These are phyloP conservation scores for Oceanodroma tethys DNA, from an alignment of 2,113 vertebrate genomes.

Conservation along the genomic window DNA sequence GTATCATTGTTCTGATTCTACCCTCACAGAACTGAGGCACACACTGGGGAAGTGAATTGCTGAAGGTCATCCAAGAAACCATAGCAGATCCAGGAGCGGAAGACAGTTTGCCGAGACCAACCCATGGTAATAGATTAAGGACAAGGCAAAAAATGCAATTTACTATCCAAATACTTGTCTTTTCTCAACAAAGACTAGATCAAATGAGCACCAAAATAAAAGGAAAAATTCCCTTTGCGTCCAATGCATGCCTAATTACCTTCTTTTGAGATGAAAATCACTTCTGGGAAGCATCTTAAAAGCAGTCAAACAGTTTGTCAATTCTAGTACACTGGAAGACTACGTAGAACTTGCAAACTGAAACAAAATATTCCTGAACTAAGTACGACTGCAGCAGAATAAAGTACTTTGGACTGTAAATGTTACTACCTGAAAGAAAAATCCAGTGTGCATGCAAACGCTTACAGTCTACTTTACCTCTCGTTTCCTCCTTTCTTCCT, in stretches of 20 bases:
- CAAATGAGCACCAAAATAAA: background rate
- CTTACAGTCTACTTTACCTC: slow-evolving; percentile 79
- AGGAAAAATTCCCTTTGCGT: background rate
- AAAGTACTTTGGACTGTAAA: background rate
- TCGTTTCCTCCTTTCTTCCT: slow-evolving; percentile 95
- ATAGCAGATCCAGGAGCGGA: background rate
- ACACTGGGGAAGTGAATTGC: background rate
- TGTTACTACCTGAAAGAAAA: background rate
- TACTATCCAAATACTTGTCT: background rate
- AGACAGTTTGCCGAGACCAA: background rate
- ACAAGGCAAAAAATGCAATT: background rate
- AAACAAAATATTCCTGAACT: background rate
- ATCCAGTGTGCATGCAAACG: background rate
- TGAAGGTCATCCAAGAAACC: background rate
- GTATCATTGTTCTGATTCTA: background rate
- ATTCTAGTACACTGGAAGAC: background rate
- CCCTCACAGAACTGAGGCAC: background rate
- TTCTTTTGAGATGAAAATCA: background rate
- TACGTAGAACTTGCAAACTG: background rate
- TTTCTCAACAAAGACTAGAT: background rate
- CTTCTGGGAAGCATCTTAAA: background rate
- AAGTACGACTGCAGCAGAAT: background rate
- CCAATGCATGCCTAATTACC: background rate
- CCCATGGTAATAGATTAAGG: accelerated
- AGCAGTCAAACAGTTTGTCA: background rate